phyloP scores from a whole-genome alignment of 2,113 vertebrate species.

The Daubentonia madagascariensis region DNA sequence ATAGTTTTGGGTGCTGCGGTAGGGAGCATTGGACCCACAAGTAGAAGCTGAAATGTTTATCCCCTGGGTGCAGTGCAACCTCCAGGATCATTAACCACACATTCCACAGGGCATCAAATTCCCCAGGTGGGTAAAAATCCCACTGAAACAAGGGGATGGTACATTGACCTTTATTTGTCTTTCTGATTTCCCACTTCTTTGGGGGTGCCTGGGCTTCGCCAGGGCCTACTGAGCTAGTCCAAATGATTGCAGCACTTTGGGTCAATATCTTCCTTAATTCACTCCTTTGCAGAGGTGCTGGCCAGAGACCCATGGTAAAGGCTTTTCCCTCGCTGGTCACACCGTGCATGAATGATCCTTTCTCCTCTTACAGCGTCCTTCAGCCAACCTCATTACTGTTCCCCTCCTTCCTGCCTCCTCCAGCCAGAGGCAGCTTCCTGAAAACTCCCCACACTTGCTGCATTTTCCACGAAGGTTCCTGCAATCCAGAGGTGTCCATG shows the following conservation, averaged over 20 bases:
- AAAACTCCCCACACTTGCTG: background rate
- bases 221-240: background rate
- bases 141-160: background rate
- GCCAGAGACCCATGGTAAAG: background rate
- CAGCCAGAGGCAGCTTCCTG: background rate
- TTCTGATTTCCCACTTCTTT: background rate
- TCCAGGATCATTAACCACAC: background rate
- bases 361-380: background rate
- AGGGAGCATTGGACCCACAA: background rate
- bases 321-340: background rate
- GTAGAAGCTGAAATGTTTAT: background rate
- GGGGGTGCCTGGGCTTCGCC: background rate
- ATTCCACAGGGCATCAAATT: background rate
- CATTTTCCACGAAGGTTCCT: background rate
- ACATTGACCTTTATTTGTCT: conserved; percentile 26
- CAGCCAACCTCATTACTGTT: background rate
- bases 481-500: background rate
- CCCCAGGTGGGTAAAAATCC: background rate
- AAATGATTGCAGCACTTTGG: background rate
- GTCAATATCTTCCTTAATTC: background rate
- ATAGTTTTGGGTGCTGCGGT: background rate
- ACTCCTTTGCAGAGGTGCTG: background rate
- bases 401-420: background rate
- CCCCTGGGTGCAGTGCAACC: background rate
- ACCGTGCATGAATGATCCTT: background rate